Conservation (phyloP, 2,888 invertebrate species). For the Volucella zonaria region DNA sequence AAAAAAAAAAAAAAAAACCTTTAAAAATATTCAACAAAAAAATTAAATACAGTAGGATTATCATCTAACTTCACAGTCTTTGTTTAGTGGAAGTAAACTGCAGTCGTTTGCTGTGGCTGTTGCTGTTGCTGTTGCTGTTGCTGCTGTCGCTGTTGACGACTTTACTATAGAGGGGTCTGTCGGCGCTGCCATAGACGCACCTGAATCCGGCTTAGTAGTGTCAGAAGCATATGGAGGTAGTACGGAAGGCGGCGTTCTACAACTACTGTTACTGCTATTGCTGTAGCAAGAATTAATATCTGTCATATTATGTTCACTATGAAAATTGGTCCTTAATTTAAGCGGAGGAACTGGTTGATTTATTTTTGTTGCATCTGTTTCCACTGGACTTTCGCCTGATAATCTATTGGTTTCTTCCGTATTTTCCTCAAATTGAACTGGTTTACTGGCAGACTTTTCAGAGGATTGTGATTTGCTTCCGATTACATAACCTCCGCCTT, state of each 20-base stretch:
- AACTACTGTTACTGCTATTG: slow-evolving; percentile 66
- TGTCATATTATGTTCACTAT: slow-evolving; percentile 66
- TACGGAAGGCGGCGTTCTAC: slow-evolving; percentile 54
- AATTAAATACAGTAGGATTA: slow-evolving; percentile 81
- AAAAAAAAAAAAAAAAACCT: slow-evolving; percentile 43
- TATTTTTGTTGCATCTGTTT: slow-evolving; percentile 39
- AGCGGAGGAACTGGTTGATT: slow-evolving; percentile 71
- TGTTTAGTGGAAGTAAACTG: slow-evolving; percentile 86
- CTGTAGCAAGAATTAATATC: slow-evolving; percentile 63
- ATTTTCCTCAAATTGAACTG: slow-evolving; percentile 30
- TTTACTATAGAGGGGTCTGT: slow-evolving; percentile 51
- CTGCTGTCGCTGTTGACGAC: slow-evolving; percentile 66
- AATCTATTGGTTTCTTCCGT: slow-evolving; percentile 36
- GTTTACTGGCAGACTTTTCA: slow-evolving; percentile 14
- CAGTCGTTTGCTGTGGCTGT: slow-evolving; percentile 75
- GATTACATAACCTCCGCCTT: slow-evolving; percentile 86
- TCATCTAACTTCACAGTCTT: slow-evolving; percentile 95
- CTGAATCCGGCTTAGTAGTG: slow-evolving; percentile 88
- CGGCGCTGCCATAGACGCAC: slow-evolving; percentile 79
- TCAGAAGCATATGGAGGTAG: slow-evolving; percentile 83
- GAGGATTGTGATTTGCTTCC: slow-evolving; percentile 75
- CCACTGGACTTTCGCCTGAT: slow-evolving; percentile 39
- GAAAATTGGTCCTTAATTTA: slow-evolving; percentile 71
- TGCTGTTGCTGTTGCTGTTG: too few species aligned
- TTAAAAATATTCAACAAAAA: slow-evolving; percentile 67